These are phyloP conservation scores for Spongilla lacustris DNA, from an alignment of 37 sponge, comb jelly and placozoan genomes.

Conservation along the genomic window DNA sequence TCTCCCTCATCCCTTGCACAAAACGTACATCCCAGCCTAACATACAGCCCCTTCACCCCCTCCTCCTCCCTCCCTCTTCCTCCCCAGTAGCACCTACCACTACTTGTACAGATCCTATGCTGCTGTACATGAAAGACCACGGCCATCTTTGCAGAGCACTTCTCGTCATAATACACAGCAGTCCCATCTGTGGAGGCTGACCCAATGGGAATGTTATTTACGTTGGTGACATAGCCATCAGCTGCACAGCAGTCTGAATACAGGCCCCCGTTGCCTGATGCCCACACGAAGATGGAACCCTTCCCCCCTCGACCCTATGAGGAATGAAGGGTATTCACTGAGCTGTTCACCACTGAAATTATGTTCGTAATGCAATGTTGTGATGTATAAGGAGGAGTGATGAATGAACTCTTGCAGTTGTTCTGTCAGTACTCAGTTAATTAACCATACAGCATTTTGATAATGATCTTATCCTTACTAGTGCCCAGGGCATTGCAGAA, in stretches of 20 bases:
- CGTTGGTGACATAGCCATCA: conserved; percentile 91
- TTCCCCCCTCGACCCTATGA: conserved; percentile 80
- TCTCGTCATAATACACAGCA: conserved; percentile 86
- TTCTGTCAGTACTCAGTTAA: background rate
- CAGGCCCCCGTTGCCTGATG: conserved; percentile 92
- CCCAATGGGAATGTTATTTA: conserved; percentile 89
- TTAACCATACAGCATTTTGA: background rate
- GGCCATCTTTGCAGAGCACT: conserved; percentile 86
- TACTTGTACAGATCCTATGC: background rate
- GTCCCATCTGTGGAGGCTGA: conserved; percentile 68
- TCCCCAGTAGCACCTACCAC: conserved; percentile 1
- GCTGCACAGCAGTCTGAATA: conserved; percentile 81
- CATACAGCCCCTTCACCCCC: background rate
- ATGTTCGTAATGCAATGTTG: background rate
- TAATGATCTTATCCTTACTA: conserved; percentile 1
- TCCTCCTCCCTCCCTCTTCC: background rate
- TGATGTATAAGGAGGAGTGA: conserved; percentile 1
- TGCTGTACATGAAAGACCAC: conserved; percentile 67
- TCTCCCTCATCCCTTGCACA: background rate
- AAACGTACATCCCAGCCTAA: background rate
- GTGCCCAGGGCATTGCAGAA: conserved; percentile 1
- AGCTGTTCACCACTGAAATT: conserved; percentile 1
- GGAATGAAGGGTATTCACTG: conserved; percentile 1
- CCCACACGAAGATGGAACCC: conserved; percentile 96
- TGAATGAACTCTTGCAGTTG: background rate